Evolutionary conservation across 1,140 invertebrate genomes (phyloP), one percentile per base, ranked within the genome.

Genomic region (Drosophila sucinea): DNA sequence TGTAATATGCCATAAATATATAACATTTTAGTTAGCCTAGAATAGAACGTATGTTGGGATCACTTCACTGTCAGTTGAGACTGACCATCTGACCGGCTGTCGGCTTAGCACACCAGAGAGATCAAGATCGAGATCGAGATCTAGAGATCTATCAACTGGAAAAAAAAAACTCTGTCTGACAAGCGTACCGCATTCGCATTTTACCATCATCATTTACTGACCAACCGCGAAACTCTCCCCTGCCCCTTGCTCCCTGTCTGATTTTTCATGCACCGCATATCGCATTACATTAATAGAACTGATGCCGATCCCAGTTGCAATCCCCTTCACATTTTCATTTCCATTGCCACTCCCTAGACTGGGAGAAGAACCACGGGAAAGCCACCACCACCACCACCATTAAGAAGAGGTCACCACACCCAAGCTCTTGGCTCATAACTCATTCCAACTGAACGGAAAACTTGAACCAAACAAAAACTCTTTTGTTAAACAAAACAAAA

Each of bases 1-100:
- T 86, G 63, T 60, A 87, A 83, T 87, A 60, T 77, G 79, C 79
- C 82, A 77, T 70, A 83, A 87, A 79, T 81, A 81, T 81, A 68
- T 58, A 23, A 44, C 56, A 3, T 51, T 44, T 51, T 7, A 51
- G 3, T 27, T 51, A 27, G 23, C 2, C 7, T 27, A 25, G 44
- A 51, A 51, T 51, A 27, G 8, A 51, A 51, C 35, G 11, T 17
- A 17, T 17, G 17, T 17, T 17, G 17, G 17, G 17, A 17, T 17
- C 17, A 17, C 17, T 17, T 17, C 17, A 17, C 17, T 58, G 30
- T 47, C 4, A 17, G 41, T 44, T 23, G 41, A n/a, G 68, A 4
- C 72, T 76, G 81, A 73, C 81, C 81, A 84, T 70, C 76, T 83
- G 81, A 47, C 72, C 67, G 72, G 25, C 75, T 75, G 71, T 82